Evolutionary conservation across 2,797 vertebrate genomes (phyloP), one percentile per base, ranked within the genome.

Genomic region (Acipenser transmontanus): DNA sequence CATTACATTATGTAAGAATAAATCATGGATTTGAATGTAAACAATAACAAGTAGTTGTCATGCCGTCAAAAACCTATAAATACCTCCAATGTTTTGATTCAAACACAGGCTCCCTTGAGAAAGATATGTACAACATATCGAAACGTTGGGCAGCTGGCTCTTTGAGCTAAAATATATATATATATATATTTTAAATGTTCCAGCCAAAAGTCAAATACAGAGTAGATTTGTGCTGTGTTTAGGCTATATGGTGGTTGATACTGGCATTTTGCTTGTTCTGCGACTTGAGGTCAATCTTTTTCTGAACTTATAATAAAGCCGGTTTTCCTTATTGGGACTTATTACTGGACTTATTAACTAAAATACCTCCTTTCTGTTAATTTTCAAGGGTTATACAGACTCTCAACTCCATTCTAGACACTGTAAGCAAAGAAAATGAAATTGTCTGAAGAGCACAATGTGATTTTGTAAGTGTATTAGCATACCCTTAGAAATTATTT

Each of bases 401-500:
- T 7, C 72, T 94, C 52, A 94, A 93, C 69, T 80, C 77, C 34
- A 84, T 93, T 72, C 79, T 94, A 0, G 77, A 84, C 2, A 66
- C 48, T 4, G 34, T 82, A 2, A 63, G 87, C 6, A 76, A 73
- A 51, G 81, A 88, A 47, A n/a, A 75, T 92, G 49, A 73, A 75
- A 10, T 66, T 77, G 2, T 85, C 82, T n/a, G 81, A 91, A 70
- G 84, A 85, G 9, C 72, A 76, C 0, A 70, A 69, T 17, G 17
- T 8, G 0, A 79, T 94, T 62, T 81, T 86, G 91, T 93, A 85
- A 86, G 91, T 78, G 1, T 2, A 11, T n/a, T 65, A 34, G 34
- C 34, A 34, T 34, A 34, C 34, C 34, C 34, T 34, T 34, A 34
- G 34, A 34, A 34, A 34, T 34, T 34, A 0, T 34, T 3, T 34